Evolutionary conservation across 92 coral and sea anemone genomes (phyloP).

Genomic region (Anthopleura xanthogrammica): DNA sequence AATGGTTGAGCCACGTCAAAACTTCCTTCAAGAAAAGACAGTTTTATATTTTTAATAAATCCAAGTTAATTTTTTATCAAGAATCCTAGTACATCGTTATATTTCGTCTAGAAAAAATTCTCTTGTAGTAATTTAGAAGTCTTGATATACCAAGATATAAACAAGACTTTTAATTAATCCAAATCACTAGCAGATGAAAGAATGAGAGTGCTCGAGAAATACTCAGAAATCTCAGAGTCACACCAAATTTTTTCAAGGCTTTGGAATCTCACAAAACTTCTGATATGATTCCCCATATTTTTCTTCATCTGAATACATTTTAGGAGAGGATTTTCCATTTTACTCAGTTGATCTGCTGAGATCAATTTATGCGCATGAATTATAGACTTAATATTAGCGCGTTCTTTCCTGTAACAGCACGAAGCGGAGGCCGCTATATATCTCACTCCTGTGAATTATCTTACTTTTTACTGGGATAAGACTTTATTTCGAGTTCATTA

Average conservation of each 20-base stretch:
- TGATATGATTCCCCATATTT: background rate
- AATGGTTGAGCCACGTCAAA: background rate
- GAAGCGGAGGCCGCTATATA: background rate
- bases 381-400: background rate
- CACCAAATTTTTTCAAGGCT: background rate
- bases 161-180: background rate
- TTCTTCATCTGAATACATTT: background rate
- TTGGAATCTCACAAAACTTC: background rate
- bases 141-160: background rate
- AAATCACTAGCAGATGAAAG: too few species aligned
- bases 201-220: background rate
- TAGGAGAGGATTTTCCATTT: background rate
- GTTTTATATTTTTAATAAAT: background rate
- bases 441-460: background rate
- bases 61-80: background rate
- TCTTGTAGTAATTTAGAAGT: background rate
- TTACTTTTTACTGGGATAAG: background rate
- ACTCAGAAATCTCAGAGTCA: background rate
- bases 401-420: slow-evolving; percentile 14
- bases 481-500: background rate
- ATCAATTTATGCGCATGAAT: slow-evolving; percentile 11
- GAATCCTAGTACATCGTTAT: background rate
- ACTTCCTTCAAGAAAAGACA: background rate
- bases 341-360: slow-evolving; percentile 3
- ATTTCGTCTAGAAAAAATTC: background rate